Evolutionary conservation across 2,113 vertebrate species (phyloP).

Genomic region (Bos indicus): DNA sequence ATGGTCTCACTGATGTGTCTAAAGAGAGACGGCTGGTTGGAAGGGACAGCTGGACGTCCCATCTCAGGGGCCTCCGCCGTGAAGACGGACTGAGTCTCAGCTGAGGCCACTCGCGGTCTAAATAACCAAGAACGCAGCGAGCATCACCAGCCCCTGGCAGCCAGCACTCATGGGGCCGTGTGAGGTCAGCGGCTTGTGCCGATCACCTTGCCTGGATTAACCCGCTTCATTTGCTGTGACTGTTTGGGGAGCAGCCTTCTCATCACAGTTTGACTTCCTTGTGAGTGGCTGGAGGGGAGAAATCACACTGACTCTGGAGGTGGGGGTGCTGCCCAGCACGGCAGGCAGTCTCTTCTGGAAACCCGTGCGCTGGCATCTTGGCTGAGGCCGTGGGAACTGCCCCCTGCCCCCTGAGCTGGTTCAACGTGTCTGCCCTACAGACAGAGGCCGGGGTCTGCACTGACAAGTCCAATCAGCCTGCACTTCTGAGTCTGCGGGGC

Average conservation of each 20-base stretch:
- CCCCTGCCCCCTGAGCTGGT: fast-evolving
- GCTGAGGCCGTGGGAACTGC: background rate
- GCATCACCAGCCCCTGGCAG: background rate
- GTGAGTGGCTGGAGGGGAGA: background rate
- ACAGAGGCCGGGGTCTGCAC: background rate
- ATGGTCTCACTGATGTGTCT: background rate
- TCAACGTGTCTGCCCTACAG: fast-evolving
- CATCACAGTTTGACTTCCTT: background rate
- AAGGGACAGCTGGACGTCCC: fast-evolving
- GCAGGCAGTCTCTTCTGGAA: fast-evolving
- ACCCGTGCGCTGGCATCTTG: fast-evolving
- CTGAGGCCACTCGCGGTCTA: background rate
- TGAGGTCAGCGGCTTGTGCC: fast-evolving
- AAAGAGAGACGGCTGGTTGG: background rate
- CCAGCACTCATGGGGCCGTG: fast-evolving
- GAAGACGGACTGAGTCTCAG: background rate
- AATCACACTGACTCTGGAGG: fast-evolving
- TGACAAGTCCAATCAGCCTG: background rate
- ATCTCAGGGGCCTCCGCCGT: fast-evolving
- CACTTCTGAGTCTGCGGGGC: background rate
- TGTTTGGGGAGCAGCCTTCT: background rate
- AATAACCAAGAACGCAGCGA: fast-evolving
- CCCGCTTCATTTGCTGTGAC: fast-evolving
- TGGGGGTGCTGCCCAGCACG: fast-evolving
- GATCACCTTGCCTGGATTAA: fast-evolving